phyloP scores from a whole-genome alignment of 2,888 invertebrate genomes.

The Embidobia sp. region DNA sequence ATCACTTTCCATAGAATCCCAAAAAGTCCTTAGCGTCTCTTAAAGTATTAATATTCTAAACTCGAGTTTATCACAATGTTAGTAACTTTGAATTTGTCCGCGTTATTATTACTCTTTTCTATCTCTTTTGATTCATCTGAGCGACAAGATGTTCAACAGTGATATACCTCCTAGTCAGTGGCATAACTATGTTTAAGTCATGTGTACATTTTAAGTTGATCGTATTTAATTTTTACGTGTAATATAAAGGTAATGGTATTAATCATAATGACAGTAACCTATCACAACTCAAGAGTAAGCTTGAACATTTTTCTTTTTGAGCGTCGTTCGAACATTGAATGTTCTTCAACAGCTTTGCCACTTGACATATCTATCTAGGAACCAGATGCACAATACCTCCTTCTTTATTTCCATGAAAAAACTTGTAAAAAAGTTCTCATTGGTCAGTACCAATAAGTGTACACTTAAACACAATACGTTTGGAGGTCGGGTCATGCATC shows the following conservation, averaged over 20 bases:
- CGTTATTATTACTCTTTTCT: too few species aligned
- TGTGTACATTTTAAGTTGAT: constrained; percentile 1
- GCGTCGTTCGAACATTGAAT: constrained; percentile 34
- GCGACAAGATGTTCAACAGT: constrained; percentile 31
- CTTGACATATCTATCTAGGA: constrained; percentile 72
- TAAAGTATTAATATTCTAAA: not conserved
- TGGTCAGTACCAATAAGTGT: constrained; percentile 2
- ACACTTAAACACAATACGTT: constrained; percentile 3
- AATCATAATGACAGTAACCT: constrained; percentile 16
- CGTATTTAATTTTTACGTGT: not conserved
- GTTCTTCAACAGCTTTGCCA: constrained; percentile 70
- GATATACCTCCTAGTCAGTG: constrained; percentile 29
- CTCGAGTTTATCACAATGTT: constrained; percentile 19
- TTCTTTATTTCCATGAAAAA: not conserved
- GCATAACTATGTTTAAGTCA: constrained; percentile 35
- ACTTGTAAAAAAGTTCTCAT: constrained; percentile 18
- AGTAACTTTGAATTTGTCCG: constrained; percentile 35
- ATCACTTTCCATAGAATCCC: too few species aligned
- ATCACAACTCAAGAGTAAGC: constrained; percentile 58
- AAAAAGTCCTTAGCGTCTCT: too few species aligned
- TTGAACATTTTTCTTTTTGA: constrained; percentile 48
- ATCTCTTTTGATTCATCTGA: not conserved
- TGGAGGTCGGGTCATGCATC: constrained; percentile 52
- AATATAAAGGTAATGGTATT: too few species aligned
- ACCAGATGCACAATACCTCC: constrained; percentile 81